phyloP scores from a whole-genome alignment of 1,140 invertebrate genomes.

The Heliconius hewitsoni region DNA sequence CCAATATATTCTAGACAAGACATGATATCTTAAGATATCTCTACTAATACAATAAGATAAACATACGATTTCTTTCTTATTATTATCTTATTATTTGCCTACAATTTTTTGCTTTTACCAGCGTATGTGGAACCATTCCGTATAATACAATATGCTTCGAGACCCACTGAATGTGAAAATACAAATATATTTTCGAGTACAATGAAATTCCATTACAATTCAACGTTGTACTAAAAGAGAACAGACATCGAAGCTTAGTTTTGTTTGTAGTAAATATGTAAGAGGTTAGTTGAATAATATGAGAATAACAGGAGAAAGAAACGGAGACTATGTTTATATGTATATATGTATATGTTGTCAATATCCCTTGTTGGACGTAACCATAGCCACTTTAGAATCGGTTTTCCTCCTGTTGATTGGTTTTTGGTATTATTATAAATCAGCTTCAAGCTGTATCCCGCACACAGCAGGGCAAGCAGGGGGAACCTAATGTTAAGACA shows the following conservation, averaged over 20 bases:
- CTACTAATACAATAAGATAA: not conserved
- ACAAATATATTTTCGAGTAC: conserved; percentile 34
- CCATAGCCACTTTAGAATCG: no score
- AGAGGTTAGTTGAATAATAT: conserved; percentile 3
- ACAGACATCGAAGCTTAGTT: conserved; percentile 15
- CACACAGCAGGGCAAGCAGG: no score
- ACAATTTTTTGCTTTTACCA: not conserved
- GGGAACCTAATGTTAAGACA: no score
- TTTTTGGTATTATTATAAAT: no score
- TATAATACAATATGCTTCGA: conserved; percentile 18
- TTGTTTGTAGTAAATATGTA: conserved; percentile 18
- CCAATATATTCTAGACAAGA: not conserved
- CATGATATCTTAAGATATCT: not conserved
- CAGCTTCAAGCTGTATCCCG: no score
- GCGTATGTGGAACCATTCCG: not conserved
- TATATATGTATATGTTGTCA: not conserved
- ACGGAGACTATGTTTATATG: not conserved
- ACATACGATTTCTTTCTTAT: not conserved
- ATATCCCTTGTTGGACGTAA: not conserved
- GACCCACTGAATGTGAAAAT: conserved; percentile 28
- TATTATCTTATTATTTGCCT: not conserved
- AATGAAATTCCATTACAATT: conserved; percentile 38
- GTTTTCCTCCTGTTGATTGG: no score
- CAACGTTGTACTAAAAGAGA: conserved; percentile 27
- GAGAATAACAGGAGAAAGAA: not conserved